Conservation (phyloP, 1,140 invertebrate genomes). For the Drosophila prosaltans region DNA sequence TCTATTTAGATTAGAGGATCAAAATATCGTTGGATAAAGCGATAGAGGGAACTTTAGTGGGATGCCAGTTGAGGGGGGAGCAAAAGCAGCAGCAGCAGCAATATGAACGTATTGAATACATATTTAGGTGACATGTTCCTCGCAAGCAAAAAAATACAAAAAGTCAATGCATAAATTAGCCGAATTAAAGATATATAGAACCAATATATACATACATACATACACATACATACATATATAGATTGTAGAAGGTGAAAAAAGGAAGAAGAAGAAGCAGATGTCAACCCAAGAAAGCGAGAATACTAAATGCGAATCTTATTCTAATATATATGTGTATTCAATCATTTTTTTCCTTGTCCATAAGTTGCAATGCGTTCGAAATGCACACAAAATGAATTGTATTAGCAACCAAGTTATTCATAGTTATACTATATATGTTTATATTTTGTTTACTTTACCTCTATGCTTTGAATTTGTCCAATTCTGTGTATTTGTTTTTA, state of each 20-base stretch:
- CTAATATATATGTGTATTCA: slow-evolving; percentile 1
- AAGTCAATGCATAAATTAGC: slow-evolving; percentile 58
- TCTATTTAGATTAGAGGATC: background rate
- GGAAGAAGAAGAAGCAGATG: background rate
- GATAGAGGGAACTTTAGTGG: slow-evolving; percentile 36
- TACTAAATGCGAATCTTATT: slow-evolving; percentile 13
- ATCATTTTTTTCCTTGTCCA: slow-evolving; percentile 13
- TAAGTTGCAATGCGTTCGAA: slow-evolving; percentile 44
- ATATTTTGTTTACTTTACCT: slow-evolving; percentile 41
- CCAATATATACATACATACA: slow-evolving; percentile 50
- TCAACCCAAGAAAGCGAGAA: slow-evolving; percentile 12
- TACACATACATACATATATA: slow-evolving; percentile 37
- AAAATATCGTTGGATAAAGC: slow-evolving; percentile 1
- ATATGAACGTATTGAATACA: slow-evolving; percentile 80
- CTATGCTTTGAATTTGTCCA: slow-evolving; percentile 8
- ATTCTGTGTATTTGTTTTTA: slow-evolving; percentile 6
- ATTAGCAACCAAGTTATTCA: slow-evolving; percentile 55
- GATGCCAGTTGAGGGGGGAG: too few relatives aligned
- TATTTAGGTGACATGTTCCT: slow-evolving; percentile 82
- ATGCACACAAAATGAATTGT: slow-evolving; percentile 50
- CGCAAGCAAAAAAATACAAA: slow-evolving; percentile 53
- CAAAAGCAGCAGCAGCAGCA: slow-evolving; percentile 45
- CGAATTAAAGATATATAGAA: slow-evolving; percentile 55
- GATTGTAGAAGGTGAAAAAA: slow-evolving; percentile 21
- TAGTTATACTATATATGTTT: slow-evolving; percentile 35